Evolutionary conservation across 2,797 vertebrate genomes (phyloP).

Genomic region (Taeniopygia guttata): DNA sequence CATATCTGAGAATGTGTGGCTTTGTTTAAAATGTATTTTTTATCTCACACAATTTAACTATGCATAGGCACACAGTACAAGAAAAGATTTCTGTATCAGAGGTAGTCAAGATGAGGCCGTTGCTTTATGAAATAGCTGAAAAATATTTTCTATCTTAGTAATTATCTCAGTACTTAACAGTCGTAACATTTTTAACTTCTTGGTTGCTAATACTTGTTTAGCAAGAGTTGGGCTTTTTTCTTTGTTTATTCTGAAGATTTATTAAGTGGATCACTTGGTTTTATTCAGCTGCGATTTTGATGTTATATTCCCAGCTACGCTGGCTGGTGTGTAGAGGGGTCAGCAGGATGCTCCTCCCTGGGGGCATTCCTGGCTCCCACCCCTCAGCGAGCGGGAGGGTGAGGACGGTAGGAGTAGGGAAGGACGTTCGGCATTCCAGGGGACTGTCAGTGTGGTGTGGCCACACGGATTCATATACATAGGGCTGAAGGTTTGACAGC

Average conservation of each 20-base stretch:
- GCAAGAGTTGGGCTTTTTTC: background rate
- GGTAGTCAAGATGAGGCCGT: background rate
- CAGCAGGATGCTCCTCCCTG: background rate
- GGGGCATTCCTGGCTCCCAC: accelerated
- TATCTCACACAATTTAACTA: background rate
- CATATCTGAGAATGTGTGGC: background rate
- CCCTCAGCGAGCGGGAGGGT: accelerated
- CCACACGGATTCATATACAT: background rate
- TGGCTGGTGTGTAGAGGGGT: background rate
- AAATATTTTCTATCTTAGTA: background rate
- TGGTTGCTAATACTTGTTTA: background rate
- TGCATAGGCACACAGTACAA: background rate
- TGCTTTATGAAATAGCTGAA: background rate
- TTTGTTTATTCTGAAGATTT: background rate
- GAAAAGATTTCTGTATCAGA: background rate
- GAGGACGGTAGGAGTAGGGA: background rate
- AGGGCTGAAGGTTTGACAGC: background rate
- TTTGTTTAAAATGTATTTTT: background rate
- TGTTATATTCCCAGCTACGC: accelerated
- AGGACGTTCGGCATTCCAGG: background rate
- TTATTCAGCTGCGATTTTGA: background rate
- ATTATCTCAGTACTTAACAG: background rate
- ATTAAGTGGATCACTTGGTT: background rate
- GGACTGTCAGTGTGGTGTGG: no score
- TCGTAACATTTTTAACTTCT: background rate